Evolutionary conservation across 2,797 vertebrate species (phyloP).

Genomic region (Sitta carolinensis): DNA sequence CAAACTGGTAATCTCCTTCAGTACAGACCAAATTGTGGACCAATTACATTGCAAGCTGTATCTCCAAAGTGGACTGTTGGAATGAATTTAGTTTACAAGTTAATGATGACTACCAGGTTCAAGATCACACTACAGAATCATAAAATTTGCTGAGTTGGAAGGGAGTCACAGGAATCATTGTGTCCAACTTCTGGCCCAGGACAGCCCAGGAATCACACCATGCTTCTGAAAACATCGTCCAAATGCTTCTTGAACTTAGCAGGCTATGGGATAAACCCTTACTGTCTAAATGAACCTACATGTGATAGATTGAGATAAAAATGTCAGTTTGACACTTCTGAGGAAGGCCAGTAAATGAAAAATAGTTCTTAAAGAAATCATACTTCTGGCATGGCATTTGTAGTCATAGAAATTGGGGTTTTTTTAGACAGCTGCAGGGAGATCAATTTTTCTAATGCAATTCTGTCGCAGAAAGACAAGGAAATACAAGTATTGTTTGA

Average conservation of each 20-base stretch:
- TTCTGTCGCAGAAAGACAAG: background rate
- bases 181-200: background rate
- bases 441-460: background rate
- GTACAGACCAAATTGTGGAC: background rate
- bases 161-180: rapidly evolving
- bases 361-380: background rate
- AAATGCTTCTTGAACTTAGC: background rate
- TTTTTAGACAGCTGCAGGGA: background rate
- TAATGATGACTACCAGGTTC: background rate
- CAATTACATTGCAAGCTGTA: background rate
- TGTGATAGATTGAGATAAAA: background rate
- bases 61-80: background rate
- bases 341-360: background rate
- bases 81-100: background rate
- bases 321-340: background rate
- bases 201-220: background rate
- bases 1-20: background rate
- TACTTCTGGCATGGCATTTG: background rate
- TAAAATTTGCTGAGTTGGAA: background rate
- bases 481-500: background rate
- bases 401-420: background rate
- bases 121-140: background rate
- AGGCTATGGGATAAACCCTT: background rate
- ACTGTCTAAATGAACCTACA: background rate
- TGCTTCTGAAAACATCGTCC: background rate